Base-by-base conservation (phyloP, 2,797 vertebrate species). In the Adrianichthys oophorus region DNA sequence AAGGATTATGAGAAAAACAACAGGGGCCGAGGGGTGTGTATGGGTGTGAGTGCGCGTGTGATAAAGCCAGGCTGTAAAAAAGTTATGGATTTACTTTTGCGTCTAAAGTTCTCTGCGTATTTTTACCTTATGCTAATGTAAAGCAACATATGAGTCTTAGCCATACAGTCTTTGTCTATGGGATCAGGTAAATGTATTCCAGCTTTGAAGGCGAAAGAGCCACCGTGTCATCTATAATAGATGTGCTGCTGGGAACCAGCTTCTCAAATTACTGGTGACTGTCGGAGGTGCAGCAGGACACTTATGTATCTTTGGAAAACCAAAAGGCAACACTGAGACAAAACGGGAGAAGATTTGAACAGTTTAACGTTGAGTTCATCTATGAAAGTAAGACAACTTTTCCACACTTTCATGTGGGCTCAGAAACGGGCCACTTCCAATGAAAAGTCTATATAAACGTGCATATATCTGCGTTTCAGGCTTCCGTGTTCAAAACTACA, bases 181-280 rank as follows among this genome's bases (percentile, higher is more conserved):
- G 23, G 49, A 45, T 23, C 52, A 17, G 53, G 21, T 16, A 16
- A 48, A 59, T 58, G n/a, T 55, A 65, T 58, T 64, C 51, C 52
- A 48, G 51, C 5, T 65, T 56, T 43, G 19, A 48, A 51, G 48
- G n/a, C 24, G 26, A 44, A 59, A 49, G 46, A 37, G 40, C 52
- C 41, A 48, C 43, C 52, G 44, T 68, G 60, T 82, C 66, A 80
- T 83, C 4, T 40, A 72, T 85, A 66, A 82, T 80, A 18, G 65
- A 84, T 58, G 37, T 32, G 49, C 48, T 54, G 63, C 58, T 46
- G 49, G 68, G 59, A 77, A 72, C 65, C 21, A 66, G 66, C 62
- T 61, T 54, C 52, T 82, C 78, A 66, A 43, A 70, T 85, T 65
- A 75, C 68, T 59, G n/a, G 40, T 44, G 19, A 53, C n/a, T 61